Evolutionary conservation across 2,888 invertebrate genomes (phyloP).

Genomic region (Microplitis deprimator): DNA sequence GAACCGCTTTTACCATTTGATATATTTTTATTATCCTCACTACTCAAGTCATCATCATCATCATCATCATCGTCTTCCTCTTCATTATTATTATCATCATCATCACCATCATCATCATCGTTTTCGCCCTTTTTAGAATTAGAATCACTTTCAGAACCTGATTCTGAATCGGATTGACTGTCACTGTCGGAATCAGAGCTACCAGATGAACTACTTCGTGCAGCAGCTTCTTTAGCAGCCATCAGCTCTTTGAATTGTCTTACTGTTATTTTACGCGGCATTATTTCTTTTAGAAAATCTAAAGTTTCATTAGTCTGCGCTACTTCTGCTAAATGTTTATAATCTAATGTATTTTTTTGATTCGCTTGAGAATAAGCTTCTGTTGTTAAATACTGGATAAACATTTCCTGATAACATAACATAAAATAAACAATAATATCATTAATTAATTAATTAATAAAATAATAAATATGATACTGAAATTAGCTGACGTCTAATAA

Average conservation of each 20-base stretch:
- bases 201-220: slow-evolving; percentile 53
- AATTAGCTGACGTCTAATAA: too few species aligned
- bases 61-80: slow-evolving; percentile 50
- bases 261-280: slow-evolving; percentile 83
- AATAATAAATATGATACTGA: not conserved
- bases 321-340: slow-evolving; percentile 81
- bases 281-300: slow-evolving; percentile 81
- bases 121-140: slow-evolving; percentile 14
- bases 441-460: slow-evolving; percentile 25
- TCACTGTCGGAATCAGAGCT: slow-evolving; percentile 66
- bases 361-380: slow-evolving; percentile 75
- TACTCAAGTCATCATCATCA: slow-evolving; percentile 49
- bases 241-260: slow-evolving; percentile 79
- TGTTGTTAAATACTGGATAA: slow-evolving; percentile 78
- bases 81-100: slow-evolving; percentile 31
- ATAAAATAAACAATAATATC: slow-evolving; percentile 11
- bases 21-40: slow-evolving; percentile 52
- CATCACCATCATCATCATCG: slow-evolving; percentile 54
- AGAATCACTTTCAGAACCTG: slow-evolving; percentile 56
- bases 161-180: slow-evolving; percentile 59
- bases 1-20: slow-evolving; percentile 60
- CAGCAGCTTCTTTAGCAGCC: slow-evolving; percentile 73
- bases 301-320: slow-evolving; percentile 79
- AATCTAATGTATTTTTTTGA: slow-evolving; percentile 75
- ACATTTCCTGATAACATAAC: slow-evolving; percentile 75